Conservation (phyloP, 1,140 invertebrate species). For the Habropoda laboriosa region DNA sequence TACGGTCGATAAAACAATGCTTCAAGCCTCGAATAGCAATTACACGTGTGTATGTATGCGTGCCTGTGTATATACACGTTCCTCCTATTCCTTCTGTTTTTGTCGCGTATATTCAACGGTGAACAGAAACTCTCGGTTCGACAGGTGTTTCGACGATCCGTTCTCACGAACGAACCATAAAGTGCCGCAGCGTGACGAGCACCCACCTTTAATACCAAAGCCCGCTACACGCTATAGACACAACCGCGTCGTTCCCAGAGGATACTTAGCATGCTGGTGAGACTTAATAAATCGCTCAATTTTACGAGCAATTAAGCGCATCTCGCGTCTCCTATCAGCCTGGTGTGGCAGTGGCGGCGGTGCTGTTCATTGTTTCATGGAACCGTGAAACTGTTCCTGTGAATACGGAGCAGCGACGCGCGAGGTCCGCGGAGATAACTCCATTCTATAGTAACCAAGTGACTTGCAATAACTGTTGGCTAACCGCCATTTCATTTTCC, state of each 20-base stretch:
- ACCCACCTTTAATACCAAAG: too few relatives aligned
- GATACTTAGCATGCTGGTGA: constrained; percentile 11
- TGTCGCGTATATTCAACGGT: neutral
- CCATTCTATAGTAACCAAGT: constrained; percentile 39
- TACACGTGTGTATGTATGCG: too few relatives aligned
- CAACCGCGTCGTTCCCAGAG: neutral
- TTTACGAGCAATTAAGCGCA: constrained; percentile 45
- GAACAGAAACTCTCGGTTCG: neutral
- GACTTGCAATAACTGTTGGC: constrained; percentile 63
- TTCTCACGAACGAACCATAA: neutral
- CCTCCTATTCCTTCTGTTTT: neutral
- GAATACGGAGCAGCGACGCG: constrained; percentile 49
- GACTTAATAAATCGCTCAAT: constrained; percentile 39
- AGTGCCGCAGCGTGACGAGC: constrained; percentile 21
- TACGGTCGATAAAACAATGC: constrained; percentile 46
- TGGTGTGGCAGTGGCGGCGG: constrained; percentile 4
- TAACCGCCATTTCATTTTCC: constrained; percentile 57
- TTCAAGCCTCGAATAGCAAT: neutral
- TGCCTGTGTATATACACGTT: neutral
- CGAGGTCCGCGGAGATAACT: constrained; percentile 24
- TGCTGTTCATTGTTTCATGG: constrained; percentile 52
- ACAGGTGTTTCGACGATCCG: neutral
- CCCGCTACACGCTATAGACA: too few relatives aligned
- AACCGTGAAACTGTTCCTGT: constrained; percentile 51
- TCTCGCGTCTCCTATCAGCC: neutral